Evolutionary conservation across 2,113 vertebrate species (phyloP).

Genomic region (Seriola aureovittata): DNA sequence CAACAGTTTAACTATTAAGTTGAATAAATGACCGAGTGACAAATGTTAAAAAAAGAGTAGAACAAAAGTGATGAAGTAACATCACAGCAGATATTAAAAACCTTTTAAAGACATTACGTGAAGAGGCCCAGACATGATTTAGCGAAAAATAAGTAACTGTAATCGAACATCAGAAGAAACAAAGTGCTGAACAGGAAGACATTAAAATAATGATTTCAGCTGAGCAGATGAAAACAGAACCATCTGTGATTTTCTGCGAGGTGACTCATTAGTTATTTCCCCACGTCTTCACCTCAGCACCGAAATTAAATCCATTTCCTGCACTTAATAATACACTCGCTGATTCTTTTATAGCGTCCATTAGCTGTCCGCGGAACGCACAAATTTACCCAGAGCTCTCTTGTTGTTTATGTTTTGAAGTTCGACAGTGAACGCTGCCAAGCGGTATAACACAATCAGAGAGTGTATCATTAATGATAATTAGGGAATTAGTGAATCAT

Average conservation of each 20-base stretch:
- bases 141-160: background rate
- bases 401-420: background rate
- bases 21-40: background rate
- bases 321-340: background rate
- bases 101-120: too few species aligned
- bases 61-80: background rate
- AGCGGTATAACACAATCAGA: background rate
- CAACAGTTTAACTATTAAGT: too few species aligned
- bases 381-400: background rate
- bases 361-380: background rate
- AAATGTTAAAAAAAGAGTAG: background rate
- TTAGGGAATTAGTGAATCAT: constrained; percentile 36
- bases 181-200: background rate
- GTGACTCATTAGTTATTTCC: background rate
- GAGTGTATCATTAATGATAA: constrained; percentile 32
- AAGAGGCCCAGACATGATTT: background rate
- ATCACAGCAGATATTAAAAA: background rate
- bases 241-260: background rate
- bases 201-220: background rate
- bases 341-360: background rate
- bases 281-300: too few species aligned
- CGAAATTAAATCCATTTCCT: background rate
- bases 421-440: background rate
- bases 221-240: background rate
- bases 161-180: background rate